These are phyloP conservation scores for Drosophila quasianomalipes DNA, from an alignment of 2,888 invertebrate genomes.

Conservation along the genomic window DNA sequence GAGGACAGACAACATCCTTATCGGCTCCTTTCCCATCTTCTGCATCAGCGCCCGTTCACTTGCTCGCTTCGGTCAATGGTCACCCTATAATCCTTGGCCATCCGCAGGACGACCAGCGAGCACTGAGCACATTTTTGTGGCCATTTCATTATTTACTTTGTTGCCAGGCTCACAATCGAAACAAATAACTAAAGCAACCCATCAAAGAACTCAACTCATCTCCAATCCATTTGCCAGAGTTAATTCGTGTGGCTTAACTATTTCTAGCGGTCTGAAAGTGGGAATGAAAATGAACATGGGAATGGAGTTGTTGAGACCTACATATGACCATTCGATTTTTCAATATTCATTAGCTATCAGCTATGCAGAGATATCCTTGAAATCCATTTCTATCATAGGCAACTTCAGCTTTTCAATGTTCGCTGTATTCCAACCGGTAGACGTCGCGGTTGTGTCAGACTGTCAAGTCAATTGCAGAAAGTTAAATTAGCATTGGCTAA, in stretches of 20 bases:
- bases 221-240: conserved; percentile 33
- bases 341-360: conserved; percentile 3
- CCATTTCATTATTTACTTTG: conserved; percentile 42
- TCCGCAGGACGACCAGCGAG: not conserved
- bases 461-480: not conserved
- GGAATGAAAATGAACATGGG: not conserved
- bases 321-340: not conserved
- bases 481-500: not conserved
- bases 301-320: not conserved
- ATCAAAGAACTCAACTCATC: conserved; percentile 29
- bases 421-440: not conserved
- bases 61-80: conserved; percentile 30
- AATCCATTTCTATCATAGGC: not conserved
- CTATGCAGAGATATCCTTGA: not conserved
- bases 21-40: conserved; percentile 22
- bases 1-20: conserved; percentile 22
- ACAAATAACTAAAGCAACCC: conserved; percentile 45
- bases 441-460: not conserved
- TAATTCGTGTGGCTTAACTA: conserved; percentile 35
- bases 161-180: conserved; percentile 45
- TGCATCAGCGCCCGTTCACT: conserved; percentile 1
- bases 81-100: conserved; percentile 42
- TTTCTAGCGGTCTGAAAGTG: not conserved
- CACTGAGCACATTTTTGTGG: conserved; percentile 20
- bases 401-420: not conserved